Evolutionary conservation across 1,140 invertebrate species (phyloP), one percentile per base, ranked within the genome.

Genomic region (Wasmannia auropunctata): DNA sequence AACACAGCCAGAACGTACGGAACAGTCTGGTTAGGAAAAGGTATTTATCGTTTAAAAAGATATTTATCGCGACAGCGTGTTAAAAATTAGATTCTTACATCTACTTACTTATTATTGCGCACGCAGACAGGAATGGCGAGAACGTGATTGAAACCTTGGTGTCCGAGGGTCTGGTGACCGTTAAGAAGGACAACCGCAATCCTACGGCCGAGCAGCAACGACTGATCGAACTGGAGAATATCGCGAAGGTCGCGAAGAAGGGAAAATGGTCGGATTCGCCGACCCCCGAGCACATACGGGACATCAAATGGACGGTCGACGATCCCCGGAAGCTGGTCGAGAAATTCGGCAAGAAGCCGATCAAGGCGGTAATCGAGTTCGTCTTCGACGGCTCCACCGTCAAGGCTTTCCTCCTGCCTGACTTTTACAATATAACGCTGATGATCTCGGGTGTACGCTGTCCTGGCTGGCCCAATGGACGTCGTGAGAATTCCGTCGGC

Each of bases 381-480:
- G 98, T 99, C 1, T 96, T 98, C 85, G 99, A 99, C 96, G 99
- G 99, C 2, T 99, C 98, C 25, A 99, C 99, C 1, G 96, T 99
- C 2, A 96, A 98, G 85, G 97, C 97, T 1, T 98, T 99, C 89
- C 94, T 99, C 1, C 93, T 99, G 43, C 98, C 99, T 5, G 97
- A 97, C 84, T 99, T 97, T 94, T 97, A 98, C 88, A 97, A 98
- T 88, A 97, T 99, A 51, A 99, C 98, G 1, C 93, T 99, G 22
- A 98, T 99, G 97, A 96, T 99, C 70, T 98, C 98, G 60, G 99
- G 99, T 74, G 98, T 99, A 85, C 96, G 98, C 95, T 97, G 97
- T 93, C 98, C 98, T 3, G 97, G 97, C 69, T 97, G 97, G 89
- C 86, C 94, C 97, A 85, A 97, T 97, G 91, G 92, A 94, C 85